Evolutionary conservation across 2,797 vertebrate species (phyloP).

Genomic region (Huso huso): DNA sequence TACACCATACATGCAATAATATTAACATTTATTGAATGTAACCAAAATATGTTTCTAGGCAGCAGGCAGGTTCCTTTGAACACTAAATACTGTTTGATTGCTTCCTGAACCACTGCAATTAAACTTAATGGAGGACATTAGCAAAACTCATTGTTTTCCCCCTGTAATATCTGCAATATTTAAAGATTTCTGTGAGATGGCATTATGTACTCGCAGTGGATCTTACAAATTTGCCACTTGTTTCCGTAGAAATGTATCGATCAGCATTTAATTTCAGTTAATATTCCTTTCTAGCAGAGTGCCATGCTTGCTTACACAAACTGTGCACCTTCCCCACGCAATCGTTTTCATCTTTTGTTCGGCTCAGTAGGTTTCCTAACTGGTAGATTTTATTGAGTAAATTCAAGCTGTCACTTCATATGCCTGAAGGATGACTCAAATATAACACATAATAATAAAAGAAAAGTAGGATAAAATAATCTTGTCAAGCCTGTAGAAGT

Average conservation of each 20-base stretch:
- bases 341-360: conserved; percentile 74
- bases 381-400: conserved; percentile 97
- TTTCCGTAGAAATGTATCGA: conserved; percentile 73
- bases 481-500: conserved; percentile 98
- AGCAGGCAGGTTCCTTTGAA: conserved; percentile 9
- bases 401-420: conserved; percentile 98
- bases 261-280: conserved; percentile 61
- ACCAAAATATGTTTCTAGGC: not conserved
- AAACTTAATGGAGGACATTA: conserved; percentile 32
- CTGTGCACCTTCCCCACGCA: conserved; percentile 59
- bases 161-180: conserved; percentile 15
- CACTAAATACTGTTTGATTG: conserved; percentile 23
- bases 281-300: conserved; percentile 46
- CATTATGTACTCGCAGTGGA: conserved; percentile 29
- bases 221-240: conserved; percentile 43
- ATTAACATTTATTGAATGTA: not conserved
- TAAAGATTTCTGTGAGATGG: conserved; percentile 30
- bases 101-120: conserved; percentile 18
- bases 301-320: conserved; percentile 49
- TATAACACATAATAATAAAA: conserved; percentile 98
- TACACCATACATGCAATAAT: not conserved
- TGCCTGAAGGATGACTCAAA: conserved; percentile 97
- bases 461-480: conserved; percentile 99
- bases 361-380: conserved; percentile 90
- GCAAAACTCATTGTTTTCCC: conserved; percentile 9